These are phyloP conservation scores for Himantopus leucocephalus DNA, from an alignment of 2,113 vertebrate genomes.

Conservation along the genomic window DNA sequence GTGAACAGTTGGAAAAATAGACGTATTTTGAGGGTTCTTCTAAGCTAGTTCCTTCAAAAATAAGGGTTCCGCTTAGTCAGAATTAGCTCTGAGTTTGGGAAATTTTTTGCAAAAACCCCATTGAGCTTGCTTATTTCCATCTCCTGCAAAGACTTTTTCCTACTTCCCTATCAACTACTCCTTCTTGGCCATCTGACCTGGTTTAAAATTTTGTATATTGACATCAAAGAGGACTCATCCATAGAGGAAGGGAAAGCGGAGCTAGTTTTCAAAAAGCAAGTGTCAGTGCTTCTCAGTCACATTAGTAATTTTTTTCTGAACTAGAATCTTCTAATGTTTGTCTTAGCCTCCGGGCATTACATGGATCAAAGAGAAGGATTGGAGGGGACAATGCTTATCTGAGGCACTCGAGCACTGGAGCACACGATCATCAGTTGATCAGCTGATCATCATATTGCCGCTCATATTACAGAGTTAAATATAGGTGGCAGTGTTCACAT, in stretches of 20 bases:
- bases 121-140: not conserved
- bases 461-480: not conserved
- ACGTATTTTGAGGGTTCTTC: not conserved
- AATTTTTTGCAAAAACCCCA: not conserved
- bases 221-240: not conserved
- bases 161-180: not conserved
- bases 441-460: not conserved
- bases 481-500: not conserved
- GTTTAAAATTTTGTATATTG: not conserved
- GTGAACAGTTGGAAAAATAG: not conserved
- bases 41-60: not conserved
- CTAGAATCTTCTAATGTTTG: not conserved
- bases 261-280: not conserved
- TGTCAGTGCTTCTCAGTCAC: not conserved
- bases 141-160: not conserved
- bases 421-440: not conserved
- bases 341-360: not conserved
- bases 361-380: not conserved
- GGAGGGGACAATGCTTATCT: not conserved
- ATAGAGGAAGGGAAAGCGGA: not conserved
- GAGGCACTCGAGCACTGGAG: fast-evolving
- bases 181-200: fast-evolving
- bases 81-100: not conserved
- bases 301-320: not conserved
- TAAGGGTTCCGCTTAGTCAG: not conserved